phyloP scores from a whole-genome alignment of 2,888 invertebrate species.

The Trichogramma evanescens region DNA sequence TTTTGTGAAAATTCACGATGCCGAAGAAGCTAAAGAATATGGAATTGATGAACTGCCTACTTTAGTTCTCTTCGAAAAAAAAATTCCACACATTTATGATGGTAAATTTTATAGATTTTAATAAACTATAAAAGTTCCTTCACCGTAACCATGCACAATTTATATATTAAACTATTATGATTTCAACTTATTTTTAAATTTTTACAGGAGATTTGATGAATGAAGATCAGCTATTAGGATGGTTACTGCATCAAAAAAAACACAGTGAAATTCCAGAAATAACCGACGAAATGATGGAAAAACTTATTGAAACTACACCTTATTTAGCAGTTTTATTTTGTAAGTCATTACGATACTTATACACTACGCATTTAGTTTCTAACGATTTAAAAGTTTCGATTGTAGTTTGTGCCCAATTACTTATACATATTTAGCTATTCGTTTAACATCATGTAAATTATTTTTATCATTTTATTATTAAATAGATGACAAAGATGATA shows the following conservation, averaged over 20 bases:
- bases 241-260: conserved; percentile 84
- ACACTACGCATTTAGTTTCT: background rate
- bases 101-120: conserved; percentile 36
- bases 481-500: conserved; percentile 82
- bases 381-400: no score
- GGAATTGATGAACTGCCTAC: conserved; percentile 78
- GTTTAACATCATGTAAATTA: background rate
- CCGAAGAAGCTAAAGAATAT: conserved; percentile 81
- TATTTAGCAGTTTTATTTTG: conserved; percentile 87
- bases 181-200: background rate
- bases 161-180: background rate
- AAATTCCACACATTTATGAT: conserved; percentile 57
- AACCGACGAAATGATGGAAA: conserved; percentile 90
- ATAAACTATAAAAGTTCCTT: background rate
- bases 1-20: conserved; percentile 85
- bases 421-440: background rate
- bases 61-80: conserved; percentile 66
- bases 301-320: conserved; percentile 70
- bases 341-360: conserved; percentile 51
- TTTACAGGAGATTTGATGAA: conserved; percentile 74
- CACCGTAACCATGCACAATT: background rate
- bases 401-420: no score
- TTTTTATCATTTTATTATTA: background rate
- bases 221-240: conserved; percentile 82
- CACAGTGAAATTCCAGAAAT: conserved; percentile 88